phyloP scores from a whole-genome alignment of 2,113 vertebrate species.

The Cnemophilus loriae region DNA sequence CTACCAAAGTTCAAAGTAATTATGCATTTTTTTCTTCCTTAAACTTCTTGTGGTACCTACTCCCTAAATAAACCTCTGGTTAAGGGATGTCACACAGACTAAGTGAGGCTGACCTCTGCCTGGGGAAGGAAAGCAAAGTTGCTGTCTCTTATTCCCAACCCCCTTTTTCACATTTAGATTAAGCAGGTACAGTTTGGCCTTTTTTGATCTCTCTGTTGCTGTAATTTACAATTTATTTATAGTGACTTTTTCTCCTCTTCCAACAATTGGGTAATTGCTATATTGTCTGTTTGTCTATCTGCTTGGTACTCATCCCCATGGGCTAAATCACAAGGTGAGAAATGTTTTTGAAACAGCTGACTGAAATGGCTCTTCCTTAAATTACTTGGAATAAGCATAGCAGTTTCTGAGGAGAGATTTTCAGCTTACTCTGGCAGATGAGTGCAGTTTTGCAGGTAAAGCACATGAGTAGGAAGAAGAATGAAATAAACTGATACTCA shows the following conservation, averaged over 20 bases:
- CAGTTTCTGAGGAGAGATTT: constrained; percentile 8
- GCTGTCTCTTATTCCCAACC: background rate
- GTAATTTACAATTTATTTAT: background rate
- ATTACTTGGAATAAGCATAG: background rate
- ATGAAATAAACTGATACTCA: background rate
- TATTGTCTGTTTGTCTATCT: background rate
- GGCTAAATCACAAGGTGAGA: background rate
- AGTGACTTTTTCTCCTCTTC: background rate
- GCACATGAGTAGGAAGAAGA: background rate
- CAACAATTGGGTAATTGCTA: background rate
- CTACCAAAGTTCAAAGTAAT: background rate
- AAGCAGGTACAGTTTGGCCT: background rate
- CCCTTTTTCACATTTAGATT: background rate
- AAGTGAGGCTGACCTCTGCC: background rate
- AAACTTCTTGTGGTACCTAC: background rate
- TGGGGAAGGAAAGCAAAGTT: background rate
- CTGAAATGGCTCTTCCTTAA: background rate
- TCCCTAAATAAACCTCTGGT: background rate
- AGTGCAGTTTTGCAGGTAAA: constrained; percentile 20
- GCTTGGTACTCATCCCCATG: background rate
- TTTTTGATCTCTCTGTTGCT: background rate
- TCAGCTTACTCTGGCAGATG: background rate
- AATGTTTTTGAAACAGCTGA: constrained; percentile 4
- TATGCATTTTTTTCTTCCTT: background rate
- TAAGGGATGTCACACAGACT: background rate